Evolutionary conservation across 2,797 vertebrate species (phyloP), one percentile per base, ranked within the genome.

Genomic region (Coranthus polyacanthus): DNA sequence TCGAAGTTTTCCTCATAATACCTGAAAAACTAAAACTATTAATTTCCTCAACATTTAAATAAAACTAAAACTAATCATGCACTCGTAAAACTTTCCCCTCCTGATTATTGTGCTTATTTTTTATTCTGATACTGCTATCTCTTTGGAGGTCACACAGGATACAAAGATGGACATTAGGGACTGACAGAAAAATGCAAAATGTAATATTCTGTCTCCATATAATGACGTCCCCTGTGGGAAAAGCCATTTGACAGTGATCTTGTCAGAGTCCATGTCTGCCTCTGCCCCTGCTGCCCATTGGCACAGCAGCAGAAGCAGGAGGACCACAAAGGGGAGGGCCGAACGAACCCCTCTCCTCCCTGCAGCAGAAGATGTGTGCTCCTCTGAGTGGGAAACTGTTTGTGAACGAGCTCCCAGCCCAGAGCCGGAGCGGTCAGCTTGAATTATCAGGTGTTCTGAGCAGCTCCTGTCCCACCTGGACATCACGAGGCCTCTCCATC

Each of bases 311-410:
- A 0, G 47, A 20, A 84, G 79, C 82, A 83, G 79, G 72, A 89
- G 86, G 85, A 76, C 75, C 64, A 41, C 50, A 79, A 88, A 77
- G 89, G 90, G 90, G 87, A 91, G 92, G 90, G 82, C 79, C 69
- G 34, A 83, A 32, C 60, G 34, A 73, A 72, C 70, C 81, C 75
- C 78, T 83, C 70, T 84, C 83, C 84, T 83, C 73, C 69, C 70
- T 57, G 75, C 68, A 72, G 21, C 79, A 87, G 84, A 87, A 83
- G 88, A 92, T 89, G 90, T 88, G 83, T 79, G 85, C 85, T 86
- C 81, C 78, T 88, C 73, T 73, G 73, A 87, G 87, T 77, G 73
- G 77, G 83, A 82, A 26, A 72, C 75, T 72, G 68, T 84, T 86
- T 77, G 79, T 67, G 82, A 80, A 67, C 34, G 34, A 69, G 73